Conservation (phyloP, 2,797 vertebrate genomes). For the Hipposideros larvatus region DNA sequence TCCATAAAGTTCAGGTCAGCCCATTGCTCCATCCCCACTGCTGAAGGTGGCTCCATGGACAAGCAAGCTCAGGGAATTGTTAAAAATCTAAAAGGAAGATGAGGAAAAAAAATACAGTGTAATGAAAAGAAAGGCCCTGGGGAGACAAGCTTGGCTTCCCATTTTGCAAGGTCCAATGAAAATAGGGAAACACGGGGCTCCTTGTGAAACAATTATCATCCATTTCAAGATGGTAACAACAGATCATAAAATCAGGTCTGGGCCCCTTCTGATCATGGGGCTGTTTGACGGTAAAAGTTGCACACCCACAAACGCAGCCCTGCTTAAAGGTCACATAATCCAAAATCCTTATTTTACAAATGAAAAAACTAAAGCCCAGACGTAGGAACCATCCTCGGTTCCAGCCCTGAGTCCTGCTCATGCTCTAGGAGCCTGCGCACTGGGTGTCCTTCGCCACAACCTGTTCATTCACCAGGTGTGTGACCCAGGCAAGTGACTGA, state of each 20-base stretch:
- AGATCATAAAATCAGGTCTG: not conserved
- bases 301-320: not conserved
- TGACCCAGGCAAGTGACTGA: not conserved
- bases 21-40: not conserved
- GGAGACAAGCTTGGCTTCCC: not conserved
- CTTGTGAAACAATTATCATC: not conserved
- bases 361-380: not conserved
- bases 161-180: not conserved
- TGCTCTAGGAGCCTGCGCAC: fast-evolving
- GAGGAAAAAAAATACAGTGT: not conserved
- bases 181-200: not conserved
- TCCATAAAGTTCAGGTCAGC: not conserved
- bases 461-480: not conserved
- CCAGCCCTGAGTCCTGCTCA: not conserved
- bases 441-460: too few relatives aligned
- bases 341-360: not conserved
- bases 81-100: not conserved
- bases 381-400: not conserved
- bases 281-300: not conserved
- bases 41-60: not conserved
- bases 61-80: not conserved
- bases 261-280: not conserved
- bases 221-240: not conserved
- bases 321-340: not conserved
- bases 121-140: not conserved